These are phyloP conservation scores for Leuciscus idus DNA, from an alignment of 2,113 vertebrate genomes.

Conservation along the genomic window DNA sequence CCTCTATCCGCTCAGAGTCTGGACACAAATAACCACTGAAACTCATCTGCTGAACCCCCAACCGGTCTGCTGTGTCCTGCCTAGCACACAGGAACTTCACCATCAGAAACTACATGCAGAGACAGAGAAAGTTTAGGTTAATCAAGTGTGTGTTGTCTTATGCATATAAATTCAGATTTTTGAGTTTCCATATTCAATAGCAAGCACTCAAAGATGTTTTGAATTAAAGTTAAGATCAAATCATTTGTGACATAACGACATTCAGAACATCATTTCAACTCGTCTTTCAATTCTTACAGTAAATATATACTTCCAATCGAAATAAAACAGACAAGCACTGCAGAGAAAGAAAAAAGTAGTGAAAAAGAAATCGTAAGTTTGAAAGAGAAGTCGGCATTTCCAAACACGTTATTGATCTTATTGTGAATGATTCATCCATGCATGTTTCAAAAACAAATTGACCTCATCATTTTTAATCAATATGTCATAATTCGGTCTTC, in stretches of 20 bases:
- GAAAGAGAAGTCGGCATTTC: no score
- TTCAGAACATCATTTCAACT: not conserved
- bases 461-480: not conserved
- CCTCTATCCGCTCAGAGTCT: conserved; percentile 68
- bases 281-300: not conserved
- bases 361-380: no score
- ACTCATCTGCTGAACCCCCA: conserved; percentile 88
- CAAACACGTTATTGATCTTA: no score
- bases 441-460: no score
- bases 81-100: conserved; percentile 94
- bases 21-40: conserved; percentile 89
- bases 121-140: not conserved
- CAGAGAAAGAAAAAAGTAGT: no score
- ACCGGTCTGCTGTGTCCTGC: conserved; percentile 89
- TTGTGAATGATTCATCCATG: no score
- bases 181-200: no score
- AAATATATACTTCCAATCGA: no score
- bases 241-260: not conserved
- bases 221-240: not conserved
- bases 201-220: not conserved
- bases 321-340: no score
- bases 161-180: not conserved
- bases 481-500: not conserved
- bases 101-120: conserved; percentile 88
- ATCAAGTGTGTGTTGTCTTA: not conserved